Percentiles rank a stretch among this genome's conserved stretches.
Conservation (phyloP, 2,797 vertebrate genomes). For the Propithecus perrieri region DNA sequence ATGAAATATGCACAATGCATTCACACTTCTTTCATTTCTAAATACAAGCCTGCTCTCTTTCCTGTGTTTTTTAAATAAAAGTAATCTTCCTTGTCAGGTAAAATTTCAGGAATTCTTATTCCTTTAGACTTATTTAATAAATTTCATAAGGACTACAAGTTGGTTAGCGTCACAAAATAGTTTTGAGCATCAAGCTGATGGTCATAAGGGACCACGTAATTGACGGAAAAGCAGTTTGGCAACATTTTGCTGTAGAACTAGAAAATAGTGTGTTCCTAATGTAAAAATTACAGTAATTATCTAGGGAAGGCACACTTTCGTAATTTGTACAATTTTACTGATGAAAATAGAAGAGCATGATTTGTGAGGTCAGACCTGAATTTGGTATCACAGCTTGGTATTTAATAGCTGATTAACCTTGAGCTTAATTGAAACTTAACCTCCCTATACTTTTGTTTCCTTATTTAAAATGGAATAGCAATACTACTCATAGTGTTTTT, state of each 20-base stretch:
- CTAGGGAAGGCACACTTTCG: conserved; percentile 19
- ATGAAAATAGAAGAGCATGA: conserved; percentile 45
- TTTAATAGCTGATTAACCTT: conserved; percentile 29
- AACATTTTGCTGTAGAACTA: conserved; percentile 59
- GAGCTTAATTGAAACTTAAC: background rate
- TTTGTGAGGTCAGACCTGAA: conserved; percentile 48
- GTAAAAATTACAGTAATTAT: conserved; percentile 50
- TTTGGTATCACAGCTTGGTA: background rate
- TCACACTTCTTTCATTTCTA: conserved; percentile 26
- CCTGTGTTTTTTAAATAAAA: conserved; percentile 46
- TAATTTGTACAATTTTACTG: conserved; percentile 46
- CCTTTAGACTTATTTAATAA: conserved; percentile 19
- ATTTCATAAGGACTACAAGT: conserved; percentile 13
- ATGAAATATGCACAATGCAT: background rate
- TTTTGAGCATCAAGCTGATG: background rate
- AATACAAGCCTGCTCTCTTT: conserved; percentile 9
- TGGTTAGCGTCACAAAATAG: conserved; percentile 39
- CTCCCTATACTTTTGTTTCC: background rate
- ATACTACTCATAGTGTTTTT: conserved; percentile 5
- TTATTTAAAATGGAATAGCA: conserved; percentile 8
- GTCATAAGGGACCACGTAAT: background rate
- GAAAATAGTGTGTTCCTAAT: conserved; percentile 55
- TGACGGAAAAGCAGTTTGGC: conserved; percentile 51
- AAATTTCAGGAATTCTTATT: conserved; percentile 36
- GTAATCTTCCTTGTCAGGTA: conserved; percentile 12